These are phyloP conservation scores for Cerastis leucographa DNA, from an alignment of 2,888 invertebrate genomes.

Conservation along the genomic window DNA sequence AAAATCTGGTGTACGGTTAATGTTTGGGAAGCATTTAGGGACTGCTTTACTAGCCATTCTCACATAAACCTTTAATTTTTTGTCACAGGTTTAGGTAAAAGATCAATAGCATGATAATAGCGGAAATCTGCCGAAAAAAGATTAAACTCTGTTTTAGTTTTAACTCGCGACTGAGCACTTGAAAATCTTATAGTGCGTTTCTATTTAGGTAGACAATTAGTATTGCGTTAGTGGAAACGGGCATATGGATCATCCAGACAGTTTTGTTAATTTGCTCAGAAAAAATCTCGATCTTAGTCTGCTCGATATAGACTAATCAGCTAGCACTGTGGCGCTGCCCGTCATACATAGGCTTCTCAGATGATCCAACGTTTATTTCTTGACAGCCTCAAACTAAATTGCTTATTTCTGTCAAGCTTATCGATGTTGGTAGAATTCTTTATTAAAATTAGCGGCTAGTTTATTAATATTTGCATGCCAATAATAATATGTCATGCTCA, in stretches of 20 bases:
- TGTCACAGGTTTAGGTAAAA: not conserved
- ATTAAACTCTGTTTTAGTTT: not conserved
- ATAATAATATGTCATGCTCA: not conserved
- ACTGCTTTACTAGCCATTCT: not conserved
- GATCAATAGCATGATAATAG: not conserved
- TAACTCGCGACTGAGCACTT: not conserved
- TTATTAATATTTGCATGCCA: not conserved
- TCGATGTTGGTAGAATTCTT: not conserved
- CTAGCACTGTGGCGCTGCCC: not conserved
- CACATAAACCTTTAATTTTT: conserved; percentile 1
- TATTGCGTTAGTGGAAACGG: not conserved
- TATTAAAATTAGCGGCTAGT: not conserved
- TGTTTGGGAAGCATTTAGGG: not conserved
- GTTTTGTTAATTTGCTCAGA: not conserved
- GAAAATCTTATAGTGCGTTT: not conserved
- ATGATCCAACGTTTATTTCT: not conserved
- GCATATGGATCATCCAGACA: not conserved
- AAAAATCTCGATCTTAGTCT: not conserved
- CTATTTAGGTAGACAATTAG: not conserved
- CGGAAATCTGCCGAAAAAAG: not conserved
- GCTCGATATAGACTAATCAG: not conserved
- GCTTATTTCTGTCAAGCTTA: not conserved
- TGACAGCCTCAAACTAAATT: not conserved
- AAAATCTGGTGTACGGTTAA: conserved; percentile 22
- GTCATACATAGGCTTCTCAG: not conserved